phyloP scores from a whole-genome alignment of 1,140 invertebrate species.

The Pectinophora gossypiella region DNA sequence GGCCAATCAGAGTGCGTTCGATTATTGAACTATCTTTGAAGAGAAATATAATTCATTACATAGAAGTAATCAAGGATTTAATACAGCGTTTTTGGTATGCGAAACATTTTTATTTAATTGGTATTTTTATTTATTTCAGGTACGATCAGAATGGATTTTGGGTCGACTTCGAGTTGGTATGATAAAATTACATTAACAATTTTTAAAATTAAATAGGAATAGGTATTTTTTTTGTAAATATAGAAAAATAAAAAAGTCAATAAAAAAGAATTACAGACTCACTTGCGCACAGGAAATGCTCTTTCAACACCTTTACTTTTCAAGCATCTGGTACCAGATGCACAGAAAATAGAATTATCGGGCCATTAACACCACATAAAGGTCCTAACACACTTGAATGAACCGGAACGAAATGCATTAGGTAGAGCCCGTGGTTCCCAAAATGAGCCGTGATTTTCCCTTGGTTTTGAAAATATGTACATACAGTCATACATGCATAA shows the following conservation, averaged over 20 bases:
- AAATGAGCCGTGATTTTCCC: no score
- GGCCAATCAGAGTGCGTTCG: constrained; percentile 59
- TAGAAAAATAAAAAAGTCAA: no score
- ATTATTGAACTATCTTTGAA: constrained; percentile 34
- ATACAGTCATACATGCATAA: no score
- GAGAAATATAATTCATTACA: not conserved
- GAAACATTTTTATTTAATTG: not conserved
- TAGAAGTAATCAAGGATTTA: no score
- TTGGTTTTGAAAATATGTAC: no score
- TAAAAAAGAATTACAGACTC: no score
- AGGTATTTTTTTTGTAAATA: no score
- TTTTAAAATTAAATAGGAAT: no score
- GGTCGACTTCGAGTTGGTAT: not conserved
- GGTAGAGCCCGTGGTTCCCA: no score
- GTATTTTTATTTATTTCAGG: not conserved
- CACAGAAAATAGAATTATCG: not conserved
- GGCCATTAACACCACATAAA: not conserved
- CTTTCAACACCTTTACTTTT: not conserved
- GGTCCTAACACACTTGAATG: not conserved
- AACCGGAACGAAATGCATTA: not conserved
- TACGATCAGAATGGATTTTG: not conserved
- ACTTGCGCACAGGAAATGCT: not conserved
- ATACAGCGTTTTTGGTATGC: no score
- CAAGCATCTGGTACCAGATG: not conserved
- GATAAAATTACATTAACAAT: no score